Evolutionary conservation across 1,140 invertebrate genomes (phyloP), one percentile per base, ranked within the genome.

Genomic region (Centruroides sculpturatus): DNA sequence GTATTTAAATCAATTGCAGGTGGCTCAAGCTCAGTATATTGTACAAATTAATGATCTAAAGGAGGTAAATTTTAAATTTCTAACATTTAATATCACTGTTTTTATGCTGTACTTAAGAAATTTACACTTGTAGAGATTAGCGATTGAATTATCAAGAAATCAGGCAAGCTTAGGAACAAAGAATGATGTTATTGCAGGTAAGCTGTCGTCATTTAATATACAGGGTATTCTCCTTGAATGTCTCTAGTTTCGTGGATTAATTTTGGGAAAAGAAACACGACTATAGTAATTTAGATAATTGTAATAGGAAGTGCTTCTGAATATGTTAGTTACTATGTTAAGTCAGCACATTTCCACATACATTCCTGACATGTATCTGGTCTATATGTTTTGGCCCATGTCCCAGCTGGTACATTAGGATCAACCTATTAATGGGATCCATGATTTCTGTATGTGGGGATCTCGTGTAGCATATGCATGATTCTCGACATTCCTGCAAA

Each of bases 1-100:
- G 89, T 92, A 92, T 70, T 92, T 94, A 61, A 85, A 83, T 72
- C 88, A 92, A 73, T 76, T 93, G 53, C 79, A 88, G 59, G 81
- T 83, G 35, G 78, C 87, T 63, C 88, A 91, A 73, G 82, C 83
- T 71, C 87, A 91, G 70, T 84, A 87, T 67, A 78, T 84, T 47
- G 77, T 81, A 50, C 87, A 91, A 71, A 85, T 91, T 59, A 88
- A 86, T 76, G 85, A 89, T 77, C 78, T 90, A 11, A 90, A 90
- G 75, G 85, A 90, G 41, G 41, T 41, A 41, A 8, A 41, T 41
- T 80, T 85, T 86, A 78, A 68, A 62, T 69, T 57, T 47, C 0
- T 41, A 47, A 34, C 36, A 54, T 8, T 12, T 51, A 60, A 59
- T 11, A 52, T 63, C 8, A 23, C 35, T n/a, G 34, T 46, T 34